Conservation (phyloP, 2,113 vertebrate species). For the Bubo bubo region DNA sequence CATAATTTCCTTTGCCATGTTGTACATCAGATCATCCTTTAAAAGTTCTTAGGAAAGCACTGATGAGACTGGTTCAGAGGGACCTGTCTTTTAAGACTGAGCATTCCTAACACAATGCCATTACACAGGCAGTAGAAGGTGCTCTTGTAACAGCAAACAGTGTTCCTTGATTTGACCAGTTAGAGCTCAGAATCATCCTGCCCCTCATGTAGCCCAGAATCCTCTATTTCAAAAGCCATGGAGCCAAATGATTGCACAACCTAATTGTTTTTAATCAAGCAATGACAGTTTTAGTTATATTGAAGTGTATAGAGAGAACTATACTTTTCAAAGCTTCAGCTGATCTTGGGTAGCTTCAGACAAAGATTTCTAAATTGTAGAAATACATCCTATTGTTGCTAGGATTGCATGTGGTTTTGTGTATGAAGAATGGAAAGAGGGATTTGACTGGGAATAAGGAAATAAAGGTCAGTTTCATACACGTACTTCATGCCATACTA, state of each 20-base stretch:
- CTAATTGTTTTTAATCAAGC: slow-evolving; percentile 31
- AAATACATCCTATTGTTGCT: not conserved
- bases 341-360: not conserved
- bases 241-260: slow-evolving; percentile 43
- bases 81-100: not conserved
- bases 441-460: not conserved
- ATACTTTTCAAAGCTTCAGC: not conserved
- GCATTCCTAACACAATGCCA: not conserved
- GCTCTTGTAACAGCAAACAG: slow-evolving; percentile 25
- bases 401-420: not conserved
- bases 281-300: not conserved
- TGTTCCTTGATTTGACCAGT: not conserved
- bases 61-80: not conserved
- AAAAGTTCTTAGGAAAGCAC: not conserved
- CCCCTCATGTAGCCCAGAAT: not conserved
- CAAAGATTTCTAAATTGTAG: not conserved
- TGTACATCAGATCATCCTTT: not conserved
- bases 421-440: not conserved
- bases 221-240: not conserved
- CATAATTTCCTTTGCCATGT: not conserved
- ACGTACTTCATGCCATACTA: not conserved
- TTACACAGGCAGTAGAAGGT: slow-evolving; percentile 47
- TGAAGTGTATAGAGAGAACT: not conserved
- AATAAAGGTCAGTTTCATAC: not conserved
- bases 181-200: not conserved